These are phyloP conservation scores for Chlamydotis undulata DNA, from an alignment of 2,113 vertebrate genomes.

Conservation along the genomic window DNA sequence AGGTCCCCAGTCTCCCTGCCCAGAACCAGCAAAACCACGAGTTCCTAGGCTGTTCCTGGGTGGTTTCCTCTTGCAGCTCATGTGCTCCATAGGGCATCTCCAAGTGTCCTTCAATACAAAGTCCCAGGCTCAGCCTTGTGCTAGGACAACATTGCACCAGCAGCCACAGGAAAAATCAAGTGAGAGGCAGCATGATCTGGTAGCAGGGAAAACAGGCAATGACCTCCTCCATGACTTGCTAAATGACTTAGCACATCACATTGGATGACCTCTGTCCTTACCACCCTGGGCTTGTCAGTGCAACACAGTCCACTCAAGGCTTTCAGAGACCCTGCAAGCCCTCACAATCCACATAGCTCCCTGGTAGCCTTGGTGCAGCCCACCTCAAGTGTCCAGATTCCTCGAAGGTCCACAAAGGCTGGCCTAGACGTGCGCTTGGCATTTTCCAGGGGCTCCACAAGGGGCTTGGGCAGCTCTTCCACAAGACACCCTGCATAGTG, in stretches of 20 bases:
- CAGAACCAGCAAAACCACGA: background rate
- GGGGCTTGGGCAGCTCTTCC: background rate
- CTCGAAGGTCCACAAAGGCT: background rate
- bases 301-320: background rate
- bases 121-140: background rate
- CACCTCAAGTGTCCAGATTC: background rate
- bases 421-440: background rate
- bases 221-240: background rate
- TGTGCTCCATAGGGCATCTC: no score
- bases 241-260: rapidly evolving
- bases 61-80: background rate
- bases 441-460: background rate
- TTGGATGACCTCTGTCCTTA: background rate
- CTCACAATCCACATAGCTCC: rapidly evolving
- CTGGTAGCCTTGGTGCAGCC: background rate
- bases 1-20: background rate
- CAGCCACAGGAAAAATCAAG: background rate
- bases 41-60: background rate
- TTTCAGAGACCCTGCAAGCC: background rate
- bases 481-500: rapidly evolving
- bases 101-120: background rate
- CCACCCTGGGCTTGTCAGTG: background rate
- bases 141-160: background rate
- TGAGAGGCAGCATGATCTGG: background rate
- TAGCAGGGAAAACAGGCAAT: background rate